Evolutionary conservation across 2,113 vertebrate species (phyloP).

Genomic region (Myrmophylax atrothorax): DNA sequence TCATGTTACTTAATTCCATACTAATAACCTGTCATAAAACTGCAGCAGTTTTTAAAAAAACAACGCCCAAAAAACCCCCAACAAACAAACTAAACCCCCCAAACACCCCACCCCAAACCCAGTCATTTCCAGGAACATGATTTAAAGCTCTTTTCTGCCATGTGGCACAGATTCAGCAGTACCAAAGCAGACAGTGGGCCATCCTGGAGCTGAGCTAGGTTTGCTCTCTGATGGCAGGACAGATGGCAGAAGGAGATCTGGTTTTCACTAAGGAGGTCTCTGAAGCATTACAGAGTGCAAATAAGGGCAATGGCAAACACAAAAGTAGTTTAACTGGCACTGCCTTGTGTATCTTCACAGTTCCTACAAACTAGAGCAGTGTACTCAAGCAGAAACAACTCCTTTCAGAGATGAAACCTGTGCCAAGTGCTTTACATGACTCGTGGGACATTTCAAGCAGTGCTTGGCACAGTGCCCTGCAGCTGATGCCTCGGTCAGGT

Average conservation of each 20-base stretch:
- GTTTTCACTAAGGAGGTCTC: neutral
- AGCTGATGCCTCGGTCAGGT: neutral
- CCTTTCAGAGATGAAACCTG: neutral
- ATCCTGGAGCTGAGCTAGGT: neutral
- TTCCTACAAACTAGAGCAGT: neutral
- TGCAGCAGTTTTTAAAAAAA: neutral
- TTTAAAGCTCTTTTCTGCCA: neutral
- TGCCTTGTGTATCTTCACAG: neutral
- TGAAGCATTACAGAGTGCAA: neutral
- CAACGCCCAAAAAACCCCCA: too few species aligned
- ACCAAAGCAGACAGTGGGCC: neutral
- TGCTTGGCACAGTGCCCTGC: neutral
- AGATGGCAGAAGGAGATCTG: neutral
- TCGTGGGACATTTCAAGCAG: neutral
- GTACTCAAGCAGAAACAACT: neutral
- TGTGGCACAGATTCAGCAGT: neutral
- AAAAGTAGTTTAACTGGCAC: neutral
- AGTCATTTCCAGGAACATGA: neutral
- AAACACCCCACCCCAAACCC: neutral
- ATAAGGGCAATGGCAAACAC: neutral
- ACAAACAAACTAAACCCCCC: too few species aligned
- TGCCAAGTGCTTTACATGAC: neutral
- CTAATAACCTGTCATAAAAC: neutral
- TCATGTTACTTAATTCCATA: neutral
- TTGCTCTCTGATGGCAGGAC: neutral